Evolutionary conservation across 2,113 vertebrate genomes (phyloP), one percentile per base, ranked within the genome.

Genomic region (Anolis sagrei): DNA sequence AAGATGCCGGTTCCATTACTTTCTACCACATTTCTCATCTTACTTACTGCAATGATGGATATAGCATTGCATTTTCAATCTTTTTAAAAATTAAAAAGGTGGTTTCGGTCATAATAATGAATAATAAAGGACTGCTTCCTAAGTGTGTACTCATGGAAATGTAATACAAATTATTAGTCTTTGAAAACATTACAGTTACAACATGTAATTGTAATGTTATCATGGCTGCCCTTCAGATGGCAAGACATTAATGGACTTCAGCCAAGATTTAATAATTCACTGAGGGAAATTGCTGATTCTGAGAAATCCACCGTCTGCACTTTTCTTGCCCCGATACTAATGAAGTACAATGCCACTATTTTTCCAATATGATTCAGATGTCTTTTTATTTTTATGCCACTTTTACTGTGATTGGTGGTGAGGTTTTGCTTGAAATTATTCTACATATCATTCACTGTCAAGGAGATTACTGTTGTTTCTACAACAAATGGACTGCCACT

Each of bases 41-140:
- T 94, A 92, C 92, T 94, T 91, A 91, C n/a, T n/a, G n/a, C n/a
- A 94, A 95, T 92, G 86, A 89, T 85, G 90, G 76, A 86, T 89
- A 81, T 87, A 91, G 93, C 89, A 91, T 76, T 82, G 86, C 85
- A 88, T 88, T 89, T 94, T 91, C 93, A 90, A 94, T 93, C 91
- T 92, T 91, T 74, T 90, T 64, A 92, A 89, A 95, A 94, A 94
- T 94, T 93, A 93, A 95, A 96, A 92, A 88, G 82, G 84, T 93
- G 89, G 87, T 91, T 88, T 81, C 87, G 92, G 88, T 90, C 86
- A 93, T 92, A 93, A 94, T 93, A 84, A 94, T 95, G 94, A 94
- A 94, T 95, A 95, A 93, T 95, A 91, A 95, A 86, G 82, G 93
- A 92, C 0, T 81, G 82, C 81, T 88, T 92, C 92, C 83, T 90